Percentiles rank a stretch among this genome's conserved stretches.
phyloP scores from a whole-genome alignment of 2,113 vertebrate species.

The Columbina picui region DNA sequence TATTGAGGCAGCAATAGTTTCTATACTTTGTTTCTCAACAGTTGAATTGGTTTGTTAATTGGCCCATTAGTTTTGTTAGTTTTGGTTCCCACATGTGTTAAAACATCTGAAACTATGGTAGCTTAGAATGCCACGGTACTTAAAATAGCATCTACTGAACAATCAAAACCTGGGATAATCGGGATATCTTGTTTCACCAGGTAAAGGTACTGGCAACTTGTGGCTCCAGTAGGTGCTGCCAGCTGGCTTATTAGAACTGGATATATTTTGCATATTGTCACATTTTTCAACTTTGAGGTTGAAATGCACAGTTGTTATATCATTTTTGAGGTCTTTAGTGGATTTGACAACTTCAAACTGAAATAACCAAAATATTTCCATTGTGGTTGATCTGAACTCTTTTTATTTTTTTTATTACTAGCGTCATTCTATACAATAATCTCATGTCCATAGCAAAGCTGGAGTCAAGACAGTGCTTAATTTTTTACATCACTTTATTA shows the following conservation, averaged over 20 bases:
- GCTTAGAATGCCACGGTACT: neutral
- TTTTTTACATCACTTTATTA: neutral
- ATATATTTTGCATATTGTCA: neutral
- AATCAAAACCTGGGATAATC: neutral
- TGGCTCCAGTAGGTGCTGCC: neutral
- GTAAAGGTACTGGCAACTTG: neutral
- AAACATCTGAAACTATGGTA: neutral
- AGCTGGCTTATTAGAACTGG: too few species aligned
- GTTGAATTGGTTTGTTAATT: neutral
- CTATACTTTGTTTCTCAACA: neutral
- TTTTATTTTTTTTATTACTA: neutral
- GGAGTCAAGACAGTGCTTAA: neutral
- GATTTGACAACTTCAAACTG: neutral
- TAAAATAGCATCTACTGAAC: neutral
- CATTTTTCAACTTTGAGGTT: neutral
- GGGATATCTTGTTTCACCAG: neutral
- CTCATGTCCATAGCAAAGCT: neutral
- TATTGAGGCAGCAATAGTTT: neutral
- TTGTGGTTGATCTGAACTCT: neutral
- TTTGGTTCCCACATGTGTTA: neutral
- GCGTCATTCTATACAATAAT: neutral
- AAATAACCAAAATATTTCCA: neutral
- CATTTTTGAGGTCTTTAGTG: neutral
- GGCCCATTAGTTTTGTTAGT: neutral
- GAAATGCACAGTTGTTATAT: neutral